Evolutionary conservation across 2,797 vertebrate species (phyloP), one percentile per base, ranked within the genome.

Genomic region (Myripristis murdjan): DNA sequence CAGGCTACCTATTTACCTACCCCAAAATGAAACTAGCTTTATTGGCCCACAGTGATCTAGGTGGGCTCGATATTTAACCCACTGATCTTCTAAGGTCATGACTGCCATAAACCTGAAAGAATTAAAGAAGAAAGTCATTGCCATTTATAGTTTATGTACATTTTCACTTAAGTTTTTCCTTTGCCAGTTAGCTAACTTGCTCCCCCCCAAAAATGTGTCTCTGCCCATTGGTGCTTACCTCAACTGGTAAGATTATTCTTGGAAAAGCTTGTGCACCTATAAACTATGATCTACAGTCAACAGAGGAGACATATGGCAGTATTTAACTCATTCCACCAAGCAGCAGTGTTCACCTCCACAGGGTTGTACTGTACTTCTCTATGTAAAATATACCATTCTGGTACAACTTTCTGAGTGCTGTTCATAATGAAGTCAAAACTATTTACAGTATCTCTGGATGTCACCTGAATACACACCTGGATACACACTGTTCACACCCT

Each of bases 1-100:
- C 46, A 10, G 74, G 66, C 37, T 60, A 62, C 15, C 12, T 49
- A 53, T n/a, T n/a, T n/a, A n/a, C n/a, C n/a, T n/a, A n/a, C n/a
- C n/a, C n/a, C n/a, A n/a, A n/a, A n/a, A n/a, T n/a, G n/a, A n/a
- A n/a, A n/a, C n/a, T n/a, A n/a, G n/a, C n/a, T n/a, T n/a, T n/a
- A n/a, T n/a, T n/a, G n/a, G n/a, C n/a, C n/a, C n/a, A 69, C 8
- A 35, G 33, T 35, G 8, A 35, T 9, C 33, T 11, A 10, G 11
- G 33, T 35, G 11, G 11, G 33, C 1, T 35, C 10, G 33, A 10
- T 35, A 35, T 8, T 10, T 35, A 35, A 10, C 9, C 33, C 11
- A 3, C 28, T 31, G 28, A 31, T 6, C 2, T 7, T 31, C 28
- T 28, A 31, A 31, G n/a, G 7, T 31, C 28, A 31, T 5, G 4